phyloP scores from a whole-genome alignment of 2,113 vertebrate species.

The Zosterops lateralis region DNA sequence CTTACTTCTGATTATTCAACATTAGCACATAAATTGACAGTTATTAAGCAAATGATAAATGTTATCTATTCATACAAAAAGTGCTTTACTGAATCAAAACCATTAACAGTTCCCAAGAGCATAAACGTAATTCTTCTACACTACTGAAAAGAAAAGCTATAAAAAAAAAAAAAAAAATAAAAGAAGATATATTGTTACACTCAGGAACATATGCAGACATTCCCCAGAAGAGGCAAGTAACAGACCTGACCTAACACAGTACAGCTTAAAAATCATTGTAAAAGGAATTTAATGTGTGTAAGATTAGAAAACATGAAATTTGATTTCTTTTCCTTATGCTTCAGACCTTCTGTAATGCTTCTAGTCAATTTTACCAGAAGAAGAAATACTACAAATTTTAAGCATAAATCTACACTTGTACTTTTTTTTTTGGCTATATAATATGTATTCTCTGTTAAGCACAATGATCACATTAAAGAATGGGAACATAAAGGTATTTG shows the following conservation, averaged over 20 bases:
- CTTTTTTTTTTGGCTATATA: neutral
- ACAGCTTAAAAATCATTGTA: constrained; percentile 53
- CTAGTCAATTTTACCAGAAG: neutral
- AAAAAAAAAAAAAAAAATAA: too few relatives aligned
- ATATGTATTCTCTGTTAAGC: neutral
- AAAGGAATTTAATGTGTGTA: constrained; percentile 23
- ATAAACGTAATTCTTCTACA: constrained; percentile 54
- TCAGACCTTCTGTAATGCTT: constrained; percentile 14
- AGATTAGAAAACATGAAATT: constrained; percentile 28
- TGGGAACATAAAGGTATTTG: neutral
- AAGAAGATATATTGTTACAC: constrained; percentile 11
- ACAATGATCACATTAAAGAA: neutral
- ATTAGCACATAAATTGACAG: constrained; percentile 47
- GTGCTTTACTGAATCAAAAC: constrained; percentile 58
- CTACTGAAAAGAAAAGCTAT: neutral
- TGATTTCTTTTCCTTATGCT: constrained; percentile 63
- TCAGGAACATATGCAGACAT: constrained; percentile 29
- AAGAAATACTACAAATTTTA: neutral
- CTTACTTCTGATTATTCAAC: constrained; percentile 12
- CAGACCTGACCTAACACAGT: constrained; percentile 41
- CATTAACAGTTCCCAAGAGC: constrained; percentile 43
- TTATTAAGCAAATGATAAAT: constrained; percentile 57
- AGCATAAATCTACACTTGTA: neutral
- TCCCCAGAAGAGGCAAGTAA: constrained; percentile 21
- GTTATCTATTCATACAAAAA: constrained; percentile 34